Conservation (phyloP, 1,140 invertebrate genomes). For the Meloidogyne exigua region DNA sequence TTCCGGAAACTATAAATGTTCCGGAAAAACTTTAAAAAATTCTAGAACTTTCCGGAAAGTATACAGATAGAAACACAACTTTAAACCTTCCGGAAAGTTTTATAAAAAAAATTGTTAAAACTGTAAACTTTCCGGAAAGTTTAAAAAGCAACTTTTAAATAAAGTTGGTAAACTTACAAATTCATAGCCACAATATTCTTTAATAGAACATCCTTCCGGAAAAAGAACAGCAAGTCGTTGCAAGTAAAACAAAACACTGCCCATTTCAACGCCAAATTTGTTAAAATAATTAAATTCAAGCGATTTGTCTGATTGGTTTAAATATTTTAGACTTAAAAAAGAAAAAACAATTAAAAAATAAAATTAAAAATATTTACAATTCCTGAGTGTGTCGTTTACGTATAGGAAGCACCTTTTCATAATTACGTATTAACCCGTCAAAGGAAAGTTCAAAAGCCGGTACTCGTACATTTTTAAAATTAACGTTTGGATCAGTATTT, state of each 20-base stretch:
- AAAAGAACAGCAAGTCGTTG: neutral
- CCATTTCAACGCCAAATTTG: slow-evolving; percentile 1
- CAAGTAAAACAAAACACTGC: neutral
- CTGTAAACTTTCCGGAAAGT: neutral
- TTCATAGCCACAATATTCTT: neutral
- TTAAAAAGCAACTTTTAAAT: neutral
- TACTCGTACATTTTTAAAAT: neutral
- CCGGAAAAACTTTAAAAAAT: too few species aligned
- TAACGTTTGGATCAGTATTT: too few species aligned
- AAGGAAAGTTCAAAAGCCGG: neutral
- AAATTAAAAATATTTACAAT: neutral
- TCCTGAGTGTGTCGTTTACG: neutral
- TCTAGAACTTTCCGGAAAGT: too few species aligned
- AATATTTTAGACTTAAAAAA: neutral
- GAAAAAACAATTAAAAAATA: too few species aligned
- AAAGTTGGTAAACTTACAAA: neutral
- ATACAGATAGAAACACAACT: neutral
- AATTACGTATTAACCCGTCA: neutral
- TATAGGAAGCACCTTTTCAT: neutral
- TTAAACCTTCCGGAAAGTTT: neutral
- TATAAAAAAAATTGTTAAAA: neutral
- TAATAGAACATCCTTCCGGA: neutral
- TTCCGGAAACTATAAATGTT: neutral
- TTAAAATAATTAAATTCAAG: neutral
- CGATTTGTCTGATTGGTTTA: neutral